A percentile compares a stretch with the other conserved stretches of the same genome.
Conservation (phyloP, 2,797 vertebrate species). For the Protonibea diacanthus region DNA sequence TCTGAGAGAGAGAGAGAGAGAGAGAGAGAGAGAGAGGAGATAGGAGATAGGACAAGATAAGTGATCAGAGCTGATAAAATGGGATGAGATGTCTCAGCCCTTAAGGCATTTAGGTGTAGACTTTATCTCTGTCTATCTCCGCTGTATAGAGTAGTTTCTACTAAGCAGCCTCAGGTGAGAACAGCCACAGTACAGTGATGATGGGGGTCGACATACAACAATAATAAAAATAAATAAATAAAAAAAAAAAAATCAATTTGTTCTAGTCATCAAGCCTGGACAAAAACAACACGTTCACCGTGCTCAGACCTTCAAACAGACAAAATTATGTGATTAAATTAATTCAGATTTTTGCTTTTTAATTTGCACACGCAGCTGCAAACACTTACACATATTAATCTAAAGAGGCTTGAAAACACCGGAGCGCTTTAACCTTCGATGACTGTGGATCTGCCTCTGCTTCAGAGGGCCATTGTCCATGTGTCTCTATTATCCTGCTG, state of each 20-base stretch:
- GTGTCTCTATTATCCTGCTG: constrained; percentile 78
- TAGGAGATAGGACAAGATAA: constrained; percentile 64
- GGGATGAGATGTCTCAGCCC: constrained; percentile 71
- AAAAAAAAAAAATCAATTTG: constrained; percentile 38
- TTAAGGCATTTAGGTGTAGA: constrained; percentile 67
- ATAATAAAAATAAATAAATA: too few species aligned
- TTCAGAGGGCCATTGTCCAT: constrained; percentile 73
- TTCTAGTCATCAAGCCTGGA: constrained; percentile 14
- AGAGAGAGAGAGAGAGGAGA: constrained; percentile 22
- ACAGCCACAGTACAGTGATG: constrained; percentile 36
- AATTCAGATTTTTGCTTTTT: constrained; percentile 39
- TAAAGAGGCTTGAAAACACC: constrained; percentile 43
- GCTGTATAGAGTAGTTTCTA: constrained; percentile 37
- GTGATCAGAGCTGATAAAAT: constrained; percentile 76
- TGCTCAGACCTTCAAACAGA: constrained; percentile 16
- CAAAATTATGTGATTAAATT: constrained; percentile 24
- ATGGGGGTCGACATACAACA: constrained; percentile 33
- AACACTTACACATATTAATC: constrained; percentile 51
- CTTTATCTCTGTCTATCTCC: constrained; percentile 57
- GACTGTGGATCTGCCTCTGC: constrained; percentile 56
- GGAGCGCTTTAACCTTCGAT: constrained; percentile 66
- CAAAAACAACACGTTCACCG: constrained; percentile 15
- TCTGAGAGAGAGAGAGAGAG: constrained; percentile 40
- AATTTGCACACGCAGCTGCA: constrained; percentile 46
- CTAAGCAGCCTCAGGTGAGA: constrained; percentile 66